These are phyloP conservation scores for Scomber scombrus DNA, from an alignment of 2,113 vertebrate species.

Conservation along the genomic window DNA sequence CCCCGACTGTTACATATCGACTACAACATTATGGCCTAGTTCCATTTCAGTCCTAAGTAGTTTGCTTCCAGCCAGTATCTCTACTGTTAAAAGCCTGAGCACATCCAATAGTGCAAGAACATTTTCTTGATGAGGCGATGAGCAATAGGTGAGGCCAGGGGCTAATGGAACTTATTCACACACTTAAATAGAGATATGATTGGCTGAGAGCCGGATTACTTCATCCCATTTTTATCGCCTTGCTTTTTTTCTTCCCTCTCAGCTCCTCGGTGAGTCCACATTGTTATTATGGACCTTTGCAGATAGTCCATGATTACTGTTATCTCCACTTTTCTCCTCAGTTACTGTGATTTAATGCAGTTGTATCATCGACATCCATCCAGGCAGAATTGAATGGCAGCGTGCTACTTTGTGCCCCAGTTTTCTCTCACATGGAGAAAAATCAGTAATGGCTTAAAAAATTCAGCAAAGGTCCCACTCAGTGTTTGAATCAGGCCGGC, in stretches of 20 bases:
- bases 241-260: constrained; percentile 8
- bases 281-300: constrained; percentile 22
- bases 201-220: constrained; percentile 50
- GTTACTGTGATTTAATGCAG: constrained; percentile 34
- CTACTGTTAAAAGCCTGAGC: constrained; percentile 70
- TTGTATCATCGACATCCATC: constrained; percentile 36
- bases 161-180: constrained; percentile 66
- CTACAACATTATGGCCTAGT: constrained; percentile 69
- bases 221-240: constrained; percentile 19
- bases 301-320: constrained; percentile 32
- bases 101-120: constrained; percentile 62
- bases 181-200: constrained; percentile 44
- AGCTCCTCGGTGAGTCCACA: constrained; percentile 13
- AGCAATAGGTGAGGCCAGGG: constrained; percentile 71
- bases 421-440: constrained; percentile 59
- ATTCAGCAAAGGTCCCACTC: constrained; percentile 19
- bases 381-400: constrained; percentile 58
- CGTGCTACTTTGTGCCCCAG: constrained; percentile 64
- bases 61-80: constrained; percentile 50
- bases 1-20: constrained; percentile 62
- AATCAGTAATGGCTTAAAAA: constrained; percentile 42
- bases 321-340: constrained; percentile 36
- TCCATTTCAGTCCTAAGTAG: constrained; percentile 68
- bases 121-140: constrained; percentile 70
- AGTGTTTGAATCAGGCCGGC: constrained; percentile 48